Base-by-base conservation (phyloP, 1,140 invertebrate species). In the Lysiphlebus fabarum region DNA sequence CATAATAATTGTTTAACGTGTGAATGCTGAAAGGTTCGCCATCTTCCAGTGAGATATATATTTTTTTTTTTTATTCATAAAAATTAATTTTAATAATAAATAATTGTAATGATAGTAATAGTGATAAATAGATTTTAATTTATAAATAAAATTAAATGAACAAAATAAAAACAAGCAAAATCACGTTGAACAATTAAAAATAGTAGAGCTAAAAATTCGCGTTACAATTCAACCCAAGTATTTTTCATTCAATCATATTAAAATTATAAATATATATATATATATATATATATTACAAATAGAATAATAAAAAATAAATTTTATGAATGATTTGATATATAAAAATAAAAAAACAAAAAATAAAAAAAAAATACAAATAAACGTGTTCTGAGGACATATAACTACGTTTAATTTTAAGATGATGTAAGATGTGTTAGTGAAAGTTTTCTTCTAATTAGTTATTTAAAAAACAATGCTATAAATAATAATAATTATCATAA, bases 371-470 rank as follows among this genome's bases (percentile, higher is more conserved):
- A 48, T 36, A 61, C 41, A 43, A 50, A 41, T 38, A 37, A 48
- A 44, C 69, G 71, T 71, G 70, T 72, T 72, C 75, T 76, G 74
- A 77, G 70, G 65, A 64, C 70, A 70, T 67, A 71, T 70, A 74
- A 72, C 68, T 72, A 26, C 17, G 17, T 74, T 70, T 76, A 76
- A 74, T 76, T 75, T 73, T 77, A 77, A 75, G 72, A 64, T 72
- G 67, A 73, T 78, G 69, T 77, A 78, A 76, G 70, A 76, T 78
- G 74, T 77, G 74, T 80, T 77, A 77, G 77, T 70, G 70, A 74
- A 26, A 78, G 73, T 76, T 77, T 79, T 75, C 77, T 78, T 79
- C 71, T 75, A 73, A 69, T 72, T 79, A 80, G 75, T 74, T 67
- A 73, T 66, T 75, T 80, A 80, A 75, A n/a, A 26, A 66, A 69